Evolutionary conservation across 1,140 invertebrate species (phyloP), one percentile per base, ranked within the genome.

Genomic region (Drosophila eugracilis): DNA sequence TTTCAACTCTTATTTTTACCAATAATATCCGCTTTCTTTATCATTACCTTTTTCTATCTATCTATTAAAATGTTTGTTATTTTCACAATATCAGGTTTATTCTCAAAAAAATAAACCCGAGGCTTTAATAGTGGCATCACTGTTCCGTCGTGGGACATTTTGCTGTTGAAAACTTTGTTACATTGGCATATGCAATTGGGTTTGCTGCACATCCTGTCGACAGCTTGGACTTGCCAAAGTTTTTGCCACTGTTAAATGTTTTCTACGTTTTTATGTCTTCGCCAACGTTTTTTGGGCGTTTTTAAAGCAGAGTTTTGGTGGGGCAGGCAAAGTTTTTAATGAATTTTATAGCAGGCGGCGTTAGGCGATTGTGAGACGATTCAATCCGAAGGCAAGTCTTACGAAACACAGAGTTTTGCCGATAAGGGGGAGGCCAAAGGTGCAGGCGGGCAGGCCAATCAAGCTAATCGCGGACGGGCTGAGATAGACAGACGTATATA

Each of bases 131-230:
- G 9, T 50, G 54, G 15, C 69, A 79, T 49, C 60, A 57, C 76
- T 79, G 54, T 21, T 49, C 1, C 36, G 53, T 57, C 41, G 53
- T 62, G 53, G 63, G 65, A 57, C 65, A 72, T 72, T 84, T 79
- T 71, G 65, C 60, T 76, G 34, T 53, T 60, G 49, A 37, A 79
- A 85, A 86, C 66, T 85, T 86, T 70, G 67, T 49, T 70, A 81
- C 81, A 86, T 85, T 85, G 81, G 81, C 81, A 85, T 85, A 85
- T 85, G 81, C 81, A 85, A 85, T 85, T 85, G 81, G 81, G 81
- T 85, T 85, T 86, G 81, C 81, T 66, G 81, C 81, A 85, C 81
- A 85, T 85, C 81, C 81, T 85, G 81, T 58, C 81, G 81, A 86
- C 81, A 85, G 81, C 81, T 85, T 85, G 81, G 81, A 85, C 81